These are phyloP conservation scores for Zaprionus lachaisei DNA, from an alignment of 1,140 invertebrate genomes.

Conservation along the genomic window DNA sequence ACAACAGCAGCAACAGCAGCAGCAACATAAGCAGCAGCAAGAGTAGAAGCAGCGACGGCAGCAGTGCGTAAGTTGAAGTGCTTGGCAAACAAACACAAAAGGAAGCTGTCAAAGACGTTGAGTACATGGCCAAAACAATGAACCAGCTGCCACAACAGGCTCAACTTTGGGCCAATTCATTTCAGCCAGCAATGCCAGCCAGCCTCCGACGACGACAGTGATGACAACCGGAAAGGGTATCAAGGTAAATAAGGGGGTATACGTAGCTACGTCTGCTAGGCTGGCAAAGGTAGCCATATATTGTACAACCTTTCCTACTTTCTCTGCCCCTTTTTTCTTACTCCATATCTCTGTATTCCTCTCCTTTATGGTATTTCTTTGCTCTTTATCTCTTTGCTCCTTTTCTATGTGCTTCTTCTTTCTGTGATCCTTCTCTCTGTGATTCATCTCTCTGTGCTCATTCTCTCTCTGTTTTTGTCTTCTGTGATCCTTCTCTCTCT, in stretches of 20 bases:
- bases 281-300: not conserved
- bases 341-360: too few species aligned
- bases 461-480: too few species aligned
- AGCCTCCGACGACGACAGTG: not conserved
- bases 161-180: slow-evolving; percentile 29
- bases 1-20: slow-evolving; percentile 3
- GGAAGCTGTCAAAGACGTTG: slow-evolving; percentile 38
- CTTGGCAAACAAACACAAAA: slow-evolving; percentile 44
- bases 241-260: not conserved
- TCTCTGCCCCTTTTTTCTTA: not conserved
- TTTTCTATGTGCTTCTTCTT: too few species aligned
- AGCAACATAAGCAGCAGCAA: not conserved
- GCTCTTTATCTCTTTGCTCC: too few species aligned
- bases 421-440: too few species aligned
- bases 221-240: slow-evolving; percentile 10
- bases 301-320: not conserved
- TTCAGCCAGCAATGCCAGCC: slow-evolving; percentile 17
- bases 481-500: too few species aligned
- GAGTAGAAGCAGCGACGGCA: slow-evolving; percentile 1
- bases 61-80: slow-evolving; percentile 31
- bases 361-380: too few species aligned
- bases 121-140: slow-evolving; percentile 43
- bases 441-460: too few species aligned
- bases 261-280: not conserved
- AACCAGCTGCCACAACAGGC: slow-evolving; percentile 34